Percentiles rank a stretch among this genome's conserved stretches.
Conservation (phyloP, 2,797 vertebrate genomes). For the Tamandua tetradactyla region DNA sequence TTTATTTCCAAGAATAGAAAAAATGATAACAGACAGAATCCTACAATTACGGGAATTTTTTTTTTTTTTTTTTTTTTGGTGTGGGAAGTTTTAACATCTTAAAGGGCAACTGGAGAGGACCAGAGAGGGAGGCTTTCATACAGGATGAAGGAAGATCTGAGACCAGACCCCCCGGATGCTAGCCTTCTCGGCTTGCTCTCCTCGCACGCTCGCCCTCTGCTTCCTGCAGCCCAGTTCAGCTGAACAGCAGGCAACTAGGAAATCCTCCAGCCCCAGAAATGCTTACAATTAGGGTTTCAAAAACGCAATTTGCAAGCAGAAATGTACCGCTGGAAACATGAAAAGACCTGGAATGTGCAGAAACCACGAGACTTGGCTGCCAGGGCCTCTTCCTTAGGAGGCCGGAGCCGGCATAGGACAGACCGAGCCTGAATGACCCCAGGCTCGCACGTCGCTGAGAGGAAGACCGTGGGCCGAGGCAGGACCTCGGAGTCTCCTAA, state of each 20-base stretch:
- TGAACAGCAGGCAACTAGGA: conserved; percentile 29
- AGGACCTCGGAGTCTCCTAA: neutral
- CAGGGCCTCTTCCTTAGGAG: conserved; percentile 39
- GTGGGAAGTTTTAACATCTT: neutral
- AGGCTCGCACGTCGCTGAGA: neutral
- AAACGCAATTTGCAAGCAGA: conserved; percentile 66
- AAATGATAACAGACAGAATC: neutral
- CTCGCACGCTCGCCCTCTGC: neutral
- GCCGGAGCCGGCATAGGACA: conserved; percentile 14
- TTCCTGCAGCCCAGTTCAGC: neutral
- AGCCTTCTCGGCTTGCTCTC: neutral
- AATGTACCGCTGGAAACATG: conserved; percentile 54
- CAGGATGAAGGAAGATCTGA: neutral
- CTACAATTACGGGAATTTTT: neutral
- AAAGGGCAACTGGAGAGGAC: neutral
- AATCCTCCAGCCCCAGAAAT: conserved; percentile 10
- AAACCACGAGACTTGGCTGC: conserved; percentile 48
- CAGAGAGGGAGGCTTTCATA: neutral
- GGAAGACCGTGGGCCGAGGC: neutral
- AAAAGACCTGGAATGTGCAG: conserved; percentile 49
- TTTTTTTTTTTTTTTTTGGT: no score
- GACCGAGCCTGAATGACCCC: neutral
- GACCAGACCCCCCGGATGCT: neutral
- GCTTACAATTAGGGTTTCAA: conserved; percentile 50
- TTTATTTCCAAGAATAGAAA: conserved; percentile 48